Evolutionary conservation across 2,797 vertebrate genomes (phyloP), one percentile per base, ranked within the genome.

Genomic region (Oophaga sylvatica): DNA sequence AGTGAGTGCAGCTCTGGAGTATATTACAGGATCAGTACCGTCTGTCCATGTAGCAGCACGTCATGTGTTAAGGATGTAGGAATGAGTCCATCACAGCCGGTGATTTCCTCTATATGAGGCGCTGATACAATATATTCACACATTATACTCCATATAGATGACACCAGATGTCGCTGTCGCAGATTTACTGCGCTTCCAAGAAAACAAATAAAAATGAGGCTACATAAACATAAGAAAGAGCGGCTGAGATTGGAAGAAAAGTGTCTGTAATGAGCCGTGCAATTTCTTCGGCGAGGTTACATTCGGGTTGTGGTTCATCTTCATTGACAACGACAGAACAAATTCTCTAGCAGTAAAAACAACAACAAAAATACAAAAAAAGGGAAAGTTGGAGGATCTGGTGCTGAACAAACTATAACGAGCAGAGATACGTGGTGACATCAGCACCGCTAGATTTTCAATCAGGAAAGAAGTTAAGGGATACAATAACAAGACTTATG

Each of bases 201-300:
- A 48, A 67, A 79, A 85, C 62, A 68, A 85, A 65, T 77, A 78
- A 31, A 56, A 85, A 9, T 78, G 75, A 85, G 53, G 62, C 62
- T 68, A 48, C 45, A 57, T 85, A 78, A 78, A 53, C 62, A 68
- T 67, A 59, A 67, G 57, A 29, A 45, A 75, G 35, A 60, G 70
- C 13, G 29, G 59, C 41, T 15, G 71, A 78, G 71, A 65, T 31
- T 12, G 73, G 71, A 63, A 63, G 71, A 71, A 60, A 85, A 85
- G 60, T 7, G n/a, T 10, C 83, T 7, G 6, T 67, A 85, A 85
- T 67, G 60, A 85, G 60, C 83, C 41, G 83, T 56, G 41, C 48
- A 41, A 45, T 75, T 22, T 73, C 68, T 62, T 29, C 41, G 77
- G 77, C 22, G 16, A 71, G 71, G 83, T 85, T 75, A 78, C 63